A percentile compares a stretch with the other conserved stretches of the same genome.
Evolutionary conservation across 2,113 vertebrate species (phyloP).

Genomic region (Pseudopodoces humilis): DNA sequence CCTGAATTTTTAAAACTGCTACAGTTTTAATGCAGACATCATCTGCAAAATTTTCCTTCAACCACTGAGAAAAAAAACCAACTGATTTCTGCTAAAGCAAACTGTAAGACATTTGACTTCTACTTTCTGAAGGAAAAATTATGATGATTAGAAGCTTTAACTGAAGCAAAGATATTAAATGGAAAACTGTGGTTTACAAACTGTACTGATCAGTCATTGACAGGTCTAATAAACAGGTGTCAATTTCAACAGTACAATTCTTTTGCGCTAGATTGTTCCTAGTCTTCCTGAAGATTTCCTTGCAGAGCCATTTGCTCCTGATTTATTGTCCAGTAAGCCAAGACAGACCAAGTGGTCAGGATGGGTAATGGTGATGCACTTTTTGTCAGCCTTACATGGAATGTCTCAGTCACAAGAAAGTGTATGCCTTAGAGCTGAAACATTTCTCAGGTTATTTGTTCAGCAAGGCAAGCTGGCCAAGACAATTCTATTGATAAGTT

Average conservation of each 20-base stretch:
- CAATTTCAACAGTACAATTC: neutral
- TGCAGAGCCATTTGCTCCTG: neutral
- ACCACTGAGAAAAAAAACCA: neutral
- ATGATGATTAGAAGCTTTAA: neutral
- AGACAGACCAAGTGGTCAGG: neutral
- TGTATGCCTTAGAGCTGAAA: neutral
- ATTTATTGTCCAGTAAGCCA: neutral
- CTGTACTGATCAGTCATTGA: neutral
- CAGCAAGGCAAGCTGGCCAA: neutral
- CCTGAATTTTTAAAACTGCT: neutral
- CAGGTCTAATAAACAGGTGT: neutral
- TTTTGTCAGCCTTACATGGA: neutral
- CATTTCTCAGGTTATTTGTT: neutral
- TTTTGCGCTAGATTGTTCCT: neutral
- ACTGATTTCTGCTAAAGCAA: neutral
- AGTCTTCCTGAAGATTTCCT: neutral
- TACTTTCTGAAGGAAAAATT: neutral
- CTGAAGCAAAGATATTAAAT: neutral
- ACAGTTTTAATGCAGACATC: neutral
- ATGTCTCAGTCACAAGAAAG: neutral
- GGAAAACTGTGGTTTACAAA: neutral
- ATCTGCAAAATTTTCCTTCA: neutral
- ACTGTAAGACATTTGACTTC: neutral
- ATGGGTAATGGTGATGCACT: accelerated
- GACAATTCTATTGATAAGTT: neutral